These are phyloP conservation scores for Aegypius monachus DNA, from an alignment of 2,113 vertebrate species.

Conservation along the genomic window DNA sequence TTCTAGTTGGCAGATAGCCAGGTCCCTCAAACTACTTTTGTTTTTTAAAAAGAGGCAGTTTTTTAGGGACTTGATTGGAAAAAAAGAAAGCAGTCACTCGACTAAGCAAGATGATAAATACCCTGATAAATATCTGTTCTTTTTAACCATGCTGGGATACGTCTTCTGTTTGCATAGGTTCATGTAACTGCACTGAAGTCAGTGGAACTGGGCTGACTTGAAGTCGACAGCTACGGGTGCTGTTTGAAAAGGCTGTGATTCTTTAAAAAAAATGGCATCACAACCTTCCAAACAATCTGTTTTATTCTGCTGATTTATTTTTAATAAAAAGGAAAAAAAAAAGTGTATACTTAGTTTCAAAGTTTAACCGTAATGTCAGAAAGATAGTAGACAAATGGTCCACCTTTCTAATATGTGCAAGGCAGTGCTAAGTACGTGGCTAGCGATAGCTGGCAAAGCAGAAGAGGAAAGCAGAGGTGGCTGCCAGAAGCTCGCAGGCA, in stretches of 20 bases:
- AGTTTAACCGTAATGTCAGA: not conserved
- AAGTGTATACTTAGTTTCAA: not conserved
- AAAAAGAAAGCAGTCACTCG: not conserved
- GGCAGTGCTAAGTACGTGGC: not conserved
- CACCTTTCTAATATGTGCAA: not conserved
- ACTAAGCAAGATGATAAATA: not conserved
- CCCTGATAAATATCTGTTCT: not conserved
- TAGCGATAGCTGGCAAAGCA: not conserved
- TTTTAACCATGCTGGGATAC: not conserved
- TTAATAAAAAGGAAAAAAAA: not conserved
- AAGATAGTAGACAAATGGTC: not conserved
- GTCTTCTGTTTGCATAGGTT: not conserved
- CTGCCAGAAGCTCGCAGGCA: not conserved
- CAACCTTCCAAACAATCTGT: not conserved
- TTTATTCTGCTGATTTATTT: not conserved
- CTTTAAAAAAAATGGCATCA: not conserved
- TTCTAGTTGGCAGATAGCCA: not conserved
- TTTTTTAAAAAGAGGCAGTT: not conserved
- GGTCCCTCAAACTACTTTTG: not conserved
- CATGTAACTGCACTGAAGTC: not conserved
- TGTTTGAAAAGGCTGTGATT: not conserved
- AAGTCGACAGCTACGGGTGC: not conserved
- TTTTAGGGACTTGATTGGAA: not conserved
- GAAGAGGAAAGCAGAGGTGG: not conserved
- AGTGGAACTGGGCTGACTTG: not conserved